These are phyloP conservation scores for Sternotherus odoratus DNA, from an alignment of 2,797 vertebrate genomes.

Conservation along the genomic window DNA sequence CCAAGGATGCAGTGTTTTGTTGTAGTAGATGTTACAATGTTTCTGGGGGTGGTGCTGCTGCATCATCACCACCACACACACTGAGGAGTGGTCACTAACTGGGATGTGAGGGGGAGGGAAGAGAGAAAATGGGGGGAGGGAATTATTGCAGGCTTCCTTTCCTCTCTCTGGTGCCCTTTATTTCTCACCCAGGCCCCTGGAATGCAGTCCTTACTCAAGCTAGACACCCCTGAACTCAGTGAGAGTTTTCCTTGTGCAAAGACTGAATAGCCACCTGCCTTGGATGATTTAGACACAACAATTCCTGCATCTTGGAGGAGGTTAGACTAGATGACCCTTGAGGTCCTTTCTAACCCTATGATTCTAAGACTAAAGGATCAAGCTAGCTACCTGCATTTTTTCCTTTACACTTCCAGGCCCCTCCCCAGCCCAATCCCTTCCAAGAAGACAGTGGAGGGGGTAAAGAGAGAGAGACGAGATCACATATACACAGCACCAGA, in stretches of 20 bases:
- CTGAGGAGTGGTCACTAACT: background rate
- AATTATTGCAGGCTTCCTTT: background rate
- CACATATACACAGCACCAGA: background rate
- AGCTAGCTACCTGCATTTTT: background rate
- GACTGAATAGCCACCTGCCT: too few relatives aligned
- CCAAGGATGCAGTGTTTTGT: background rate
- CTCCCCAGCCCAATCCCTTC: background rate
- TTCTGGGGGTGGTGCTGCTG: background rate
- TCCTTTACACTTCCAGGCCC: background rate
- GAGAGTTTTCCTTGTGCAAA: background rate
- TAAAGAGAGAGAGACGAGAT: background rate
- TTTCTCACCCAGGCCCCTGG: background rate
- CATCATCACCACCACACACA: constrained; percentile 3
- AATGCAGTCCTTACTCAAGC: background rate
- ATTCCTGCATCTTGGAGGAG: background rate
- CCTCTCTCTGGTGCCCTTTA: background rate
- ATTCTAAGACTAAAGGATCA: background rate
- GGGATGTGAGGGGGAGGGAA: background rate
- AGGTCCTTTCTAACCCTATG: background rate
- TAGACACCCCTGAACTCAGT: background rate
- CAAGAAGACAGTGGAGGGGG: background rate
- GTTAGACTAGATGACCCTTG: background rate
- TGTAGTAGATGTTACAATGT: background rate
- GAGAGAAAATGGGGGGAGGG: too few relatives aligned
- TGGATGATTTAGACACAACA: background rate